Conservation (phyloP, 1,140 invertebrate species). For the Dendrolimus punctatus region DNA sequence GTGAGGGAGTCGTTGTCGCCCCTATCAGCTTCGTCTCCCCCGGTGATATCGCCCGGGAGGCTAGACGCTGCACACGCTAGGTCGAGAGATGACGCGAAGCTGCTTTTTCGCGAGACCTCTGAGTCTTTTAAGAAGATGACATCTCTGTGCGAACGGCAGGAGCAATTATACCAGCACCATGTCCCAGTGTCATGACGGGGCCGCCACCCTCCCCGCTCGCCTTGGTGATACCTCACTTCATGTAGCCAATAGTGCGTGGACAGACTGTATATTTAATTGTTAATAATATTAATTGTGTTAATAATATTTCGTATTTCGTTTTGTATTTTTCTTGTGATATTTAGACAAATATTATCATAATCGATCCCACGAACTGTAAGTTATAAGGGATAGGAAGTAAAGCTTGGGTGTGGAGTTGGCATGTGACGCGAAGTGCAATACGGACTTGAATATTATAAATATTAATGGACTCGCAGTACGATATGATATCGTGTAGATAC, state of each 20-base stretch:
- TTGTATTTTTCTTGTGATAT: conserved; percentile 71
- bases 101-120: conserved; percentile 70
- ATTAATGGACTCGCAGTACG: conserved; percentile 48
- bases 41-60: conserved; percentile 61
- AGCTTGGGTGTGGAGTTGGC: conserved; percentile 44
- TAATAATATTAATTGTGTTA: conserved; percentile 68
- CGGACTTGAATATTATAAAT: conserved; percentile 53
- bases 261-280: conserved; percentile 64
- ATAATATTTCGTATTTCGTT: conserved; percentile 67
- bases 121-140: conserved; percentile 71
- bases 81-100: conserved; percentile 57
- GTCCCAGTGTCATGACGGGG: conserved; percentile 70
- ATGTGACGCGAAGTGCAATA: conserved; percentile 63
- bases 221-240: conserved; percentile 49
- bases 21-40: conserved; percentile 64
- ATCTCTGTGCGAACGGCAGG: conserved; percentile 67
- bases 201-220: conserved; percentile 38
- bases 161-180: conserved; percentile 70
- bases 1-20: conserved; percentile 63
- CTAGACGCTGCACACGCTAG: conserved; percentile 56
- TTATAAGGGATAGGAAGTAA: conserved; percentile 45
- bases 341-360: conserved; percentile 68
- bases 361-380: conserved; percentile 65
- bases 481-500: conserved; percentile 61
- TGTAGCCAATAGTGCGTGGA: conserved; percentile 25